Base-by-base conservation (phyloP, 2,888 invertebrate genomes). In the Polyploca ridens region DNA sequence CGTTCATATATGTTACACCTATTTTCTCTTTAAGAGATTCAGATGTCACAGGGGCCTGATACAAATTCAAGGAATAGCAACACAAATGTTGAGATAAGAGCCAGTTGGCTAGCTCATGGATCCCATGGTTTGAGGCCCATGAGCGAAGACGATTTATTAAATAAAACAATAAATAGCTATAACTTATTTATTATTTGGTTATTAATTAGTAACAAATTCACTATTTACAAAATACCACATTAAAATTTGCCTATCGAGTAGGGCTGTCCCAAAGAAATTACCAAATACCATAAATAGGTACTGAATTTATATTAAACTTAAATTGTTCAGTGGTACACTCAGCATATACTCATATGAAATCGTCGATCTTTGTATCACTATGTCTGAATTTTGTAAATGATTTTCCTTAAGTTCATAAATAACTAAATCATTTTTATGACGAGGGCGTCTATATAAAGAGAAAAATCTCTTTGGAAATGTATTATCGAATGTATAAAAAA, bases 151-250 rank as follows among this genome's bases (percentile, higher is more conserved):
- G 19, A 38, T 19, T 19, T 44, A 66, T 68, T 62, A 70, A 84
- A 83, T 72, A 69, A 82, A 77, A 78, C 72, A 70, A 72, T 64
- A 58, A 61, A 35, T 58, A 19, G 69, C 78, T 79, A 83, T 75
- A 80, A 81, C 81, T 86, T 85, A 86, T 87, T 88, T 88, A 90
- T 91, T 91, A 90, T 91, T 91, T 91, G 89, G 90, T 90, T 89
- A 86, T 80, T 80, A 87, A 83, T 78, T 83, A 89, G 82, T 85
- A 83, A 82, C 81, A 81, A 86, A 87, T 86, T 84, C 82, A 85
- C 86, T 92, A 91, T 91, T 90, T 92, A 92, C 91, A 91, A 88
- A 85, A 86, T 86, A 86, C 85, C 84, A 83, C 82, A 83, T 54
- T 46, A 54, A 16, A 54, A 54, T 85, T 87, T 76, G 77, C 82